A percentile compares a stretch with the other conserved stretches of the same genome.
These are phyloP conservation scores for Cynopterus sphinx DNA, from an alignment of 2,797 vertebrate species.

Conservation along the genomic window DNA sequence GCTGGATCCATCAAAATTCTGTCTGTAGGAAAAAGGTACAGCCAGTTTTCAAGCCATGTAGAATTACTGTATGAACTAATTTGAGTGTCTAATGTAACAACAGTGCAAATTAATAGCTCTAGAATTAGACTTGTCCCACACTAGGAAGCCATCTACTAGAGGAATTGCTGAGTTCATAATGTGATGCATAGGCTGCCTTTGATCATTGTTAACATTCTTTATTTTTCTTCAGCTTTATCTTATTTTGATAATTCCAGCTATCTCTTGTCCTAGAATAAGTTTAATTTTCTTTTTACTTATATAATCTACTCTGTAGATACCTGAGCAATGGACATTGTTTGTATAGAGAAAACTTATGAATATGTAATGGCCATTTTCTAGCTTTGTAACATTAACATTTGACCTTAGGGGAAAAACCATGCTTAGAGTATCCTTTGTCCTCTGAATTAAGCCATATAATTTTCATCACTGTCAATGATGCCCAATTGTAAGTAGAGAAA, in stretches of 20 bases:
- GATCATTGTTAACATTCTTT: not conserved
- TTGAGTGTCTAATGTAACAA: not conserved
- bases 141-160: not conserved
- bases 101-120: not conserved
- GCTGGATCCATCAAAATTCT: not conserved
- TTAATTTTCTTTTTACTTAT: not conserved
- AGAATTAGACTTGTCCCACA: not conserved
- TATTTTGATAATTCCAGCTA: not conserved
- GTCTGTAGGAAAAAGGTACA: not conserved
- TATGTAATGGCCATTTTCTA: not conserved
- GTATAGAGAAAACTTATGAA: not conserved
- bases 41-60: not conserved
- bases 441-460: constrained; percentile 29
- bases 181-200: not conserved
- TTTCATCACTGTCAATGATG: not conserved
- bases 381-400: not conserved
- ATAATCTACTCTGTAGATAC: not conserved
- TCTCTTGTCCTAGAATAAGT: not conserved
- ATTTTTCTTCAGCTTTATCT: constrained; percentile 20
- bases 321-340: not conserved
- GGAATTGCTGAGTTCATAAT: not conserved
- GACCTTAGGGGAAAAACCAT: not conserved
- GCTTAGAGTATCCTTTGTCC: not conserved
- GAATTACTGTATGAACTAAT: not conserved
- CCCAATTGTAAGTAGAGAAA: not conserved